Conservation (phyloP, 2,797 vertebrate genomes). For the Epinephelus coioides region DNA sequence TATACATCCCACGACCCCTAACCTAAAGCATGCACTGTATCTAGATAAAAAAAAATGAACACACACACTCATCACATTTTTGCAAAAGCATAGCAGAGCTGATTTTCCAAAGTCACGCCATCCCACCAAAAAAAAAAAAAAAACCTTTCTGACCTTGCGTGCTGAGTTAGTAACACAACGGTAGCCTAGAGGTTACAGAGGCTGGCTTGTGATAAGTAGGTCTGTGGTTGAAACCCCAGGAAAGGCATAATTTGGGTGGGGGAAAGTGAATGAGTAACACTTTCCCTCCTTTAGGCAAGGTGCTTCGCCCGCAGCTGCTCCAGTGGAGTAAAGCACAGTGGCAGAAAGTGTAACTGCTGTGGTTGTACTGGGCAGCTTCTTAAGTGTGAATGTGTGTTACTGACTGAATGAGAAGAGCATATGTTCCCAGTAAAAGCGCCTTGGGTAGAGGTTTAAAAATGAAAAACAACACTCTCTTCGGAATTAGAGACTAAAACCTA, state of each 20-base stretch:
- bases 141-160: conserved; percentile 25
- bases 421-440: conserved; percentile 51
- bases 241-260: conserved; percentile 49
- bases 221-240: conserved; percentile 46
- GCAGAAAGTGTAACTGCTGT: conserved; percentile 55
- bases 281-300: conserved; percentile 72
- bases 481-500: conserved; percentile 40
- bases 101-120: conserved; percentile 21
- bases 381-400: conserved; percentile 65
- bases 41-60: neutral
- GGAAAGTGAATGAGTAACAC: conserved; percentile 63
- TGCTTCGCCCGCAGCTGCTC: conserved; percentile 65
- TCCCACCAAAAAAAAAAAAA: neutral
- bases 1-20: too few species aligned
- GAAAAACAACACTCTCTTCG: conserved; percentile 46
- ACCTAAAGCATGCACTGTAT: neutral
- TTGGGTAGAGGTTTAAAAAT: conserved; percentile 34
- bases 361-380: conserved; percentile 59
- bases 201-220: conserved; percentile 50
- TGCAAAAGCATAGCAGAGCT: neutral
- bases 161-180: conserved; percentile 20
- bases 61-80: neutral
- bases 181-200: conserved; percentile 38
- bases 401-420: conserved; percentile 63
- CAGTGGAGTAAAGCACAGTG: conserved; percentile 41